Base-by-base conservation (phyloP, 2,113 vertebrate species). In the Anser brachyrhynchus region DNA sequence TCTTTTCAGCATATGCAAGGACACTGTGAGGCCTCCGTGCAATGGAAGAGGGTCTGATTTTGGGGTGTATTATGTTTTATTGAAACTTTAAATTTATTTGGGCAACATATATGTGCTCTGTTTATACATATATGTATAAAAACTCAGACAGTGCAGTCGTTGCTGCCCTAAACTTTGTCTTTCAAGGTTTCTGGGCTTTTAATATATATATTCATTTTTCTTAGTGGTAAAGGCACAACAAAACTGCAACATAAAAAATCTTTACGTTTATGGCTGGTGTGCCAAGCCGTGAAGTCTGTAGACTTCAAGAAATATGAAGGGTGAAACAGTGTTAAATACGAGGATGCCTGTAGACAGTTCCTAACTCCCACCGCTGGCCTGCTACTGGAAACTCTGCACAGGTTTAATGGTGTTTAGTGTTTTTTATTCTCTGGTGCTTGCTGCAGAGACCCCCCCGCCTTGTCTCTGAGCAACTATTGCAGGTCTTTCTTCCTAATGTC, bases 1-100 rank as follows among this genome's bases (percentile, higher is more conserved):
- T 89, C 92, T 95, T 97, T 96, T 97, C 94, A 95, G 46, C 62
- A 37, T 84, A 92, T 66, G 61, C 70, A 89, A 88, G 80, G 80
- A 69, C 18, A 75, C 23, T 44, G 26, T 2, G 66, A 92, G 41
- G 77, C 66, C 61, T 92, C 70, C 51, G 8, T 2, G 20, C 3
- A 10, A 22, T 49, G 49, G 76, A 79, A 82, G 54, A 84, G 9
- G 13, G 35, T 89, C 80, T 94, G n/a, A 0, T 14, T 90, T 93
- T 84, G 74, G 21, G 26, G 23, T 11, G 6, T 25, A 44, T 7
- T n/a, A 57, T 62, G 35, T 95, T 95, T 90, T 59, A 41, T 17
- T 52, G 43, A 83, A 80, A 58, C 19, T 61, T 84, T 35, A 59
- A 23, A n/a, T 59, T 13, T 66, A 79, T 20, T 69, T 78, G 41